Conservation (phyloP, 2,888 invertebrate species). For the Neoitamus cyanurus region DNA sequence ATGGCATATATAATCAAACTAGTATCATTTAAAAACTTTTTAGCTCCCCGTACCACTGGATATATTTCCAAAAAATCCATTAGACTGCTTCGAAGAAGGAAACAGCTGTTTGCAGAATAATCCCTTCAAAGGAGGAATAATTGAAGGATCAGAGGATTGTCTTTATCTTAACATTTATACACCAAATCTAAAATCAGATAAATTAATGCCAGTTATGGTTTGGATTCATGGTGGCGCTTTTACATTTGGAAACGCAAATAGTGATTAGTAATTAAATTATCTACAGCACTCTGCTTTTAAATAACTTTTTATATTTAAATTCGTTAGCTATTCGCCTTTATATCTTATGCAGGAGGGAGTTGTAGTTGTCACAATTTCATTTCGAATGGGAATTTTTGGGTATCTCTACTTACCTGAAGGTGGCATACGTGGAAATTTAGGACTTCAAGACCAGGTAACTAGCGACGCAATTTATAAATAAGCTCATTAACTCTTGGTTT, state of each 20-base stretch:
- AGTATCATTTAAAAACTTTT: background rate
- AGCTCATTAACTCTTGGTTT: background rate
- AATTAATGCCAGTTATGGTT: constrained; percentile 62
- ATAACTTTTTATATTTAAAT: background rate
- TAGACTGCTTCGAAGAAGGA: constrained; percentile 62
- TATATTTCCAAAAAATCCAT: constrained; percentile 57
- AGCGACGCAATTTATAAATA: background rate
- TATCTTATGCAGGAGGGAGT: constrained; percentile 62
- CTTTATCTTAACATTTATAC: constrained; percentile 62
- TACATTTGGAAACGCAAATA: constrained; percentile 61
- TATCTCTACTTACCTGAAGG: constrained; percentile 62
- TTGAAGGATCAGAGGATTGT: constrained; percentile 62
- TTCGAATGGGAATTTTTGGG: constrained; percentile 62
- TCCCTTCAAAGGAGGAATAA: constrained; percentile 54
- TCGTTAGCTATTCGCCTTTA: constrained; percentile 59
- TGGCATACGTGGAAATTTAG: constrained; percentile 62
- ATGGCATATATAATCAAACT: background rate
- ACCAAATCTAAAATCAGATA: constrained; percentile 55
- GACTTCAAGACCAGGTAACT: constrained; percentile 63
- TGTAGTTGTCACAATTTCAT: constrained; percentile 63
- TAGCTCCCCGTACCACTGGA: constrained; percentile 61
- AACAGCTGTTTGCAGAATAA: constrained; percentile 60
- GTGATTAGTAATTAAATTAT: constrained; percentile 59
- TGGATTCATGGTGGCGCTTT: constrained; percentile 65
- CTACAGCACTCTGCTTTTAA: background rate